Conservation (phyloP, 2,888 invertebrate species). For the Harpagoxenus sublaevis region DNA sequence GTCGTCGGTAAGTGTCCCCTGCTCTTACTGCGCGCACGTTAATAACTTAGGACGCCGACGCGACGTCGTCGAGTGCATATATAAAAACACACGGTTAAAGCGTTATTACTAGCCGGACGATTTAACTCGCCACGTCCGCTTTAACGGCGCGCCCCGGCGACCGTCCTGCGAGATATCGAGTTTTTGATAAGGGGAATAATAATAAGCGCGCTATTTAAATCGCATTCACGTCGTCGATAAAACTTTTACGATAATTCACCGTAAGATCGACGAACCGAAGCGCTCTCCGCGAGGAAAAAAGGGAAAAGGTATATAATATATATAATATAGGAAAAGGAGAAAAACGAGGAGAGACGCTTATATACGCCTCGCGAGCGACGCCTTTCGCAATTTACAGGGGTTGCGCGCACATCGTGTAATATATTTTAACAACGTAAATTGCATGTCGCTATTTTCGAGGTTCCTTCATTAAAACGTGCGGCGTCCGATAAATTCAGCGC, state of each 20-base stretch:
- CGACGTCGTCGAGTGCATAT: neutral
- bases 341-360: neutral
- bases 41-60: constrained; percentile 13
- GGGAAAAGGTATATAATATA: neutral
- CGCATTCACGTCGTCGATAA: constrained; percentile 5
- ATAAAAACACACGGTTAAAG: constrained; percentile 19
- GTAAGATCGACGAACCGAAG: neutral
- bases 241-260: constrained; percentile 22
- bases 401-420: constrained; percentile 2
- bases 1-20: constrained; percentile 80
- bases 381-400: constrained; percentile 14
- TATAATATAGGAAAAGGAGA: neutral
- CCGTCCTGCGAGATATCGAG: constrained; percentile 13
- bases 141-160: neutral
- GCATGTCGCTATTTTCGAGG: constrained; percentile 35
- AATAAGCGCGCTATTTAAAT: constrained; percentile 48
- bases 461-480: constrained; percentile 22
- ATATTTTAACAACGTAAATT: constrained; percentile 33
- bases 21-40: neutral
- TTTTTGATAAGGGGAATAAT: constrained; percentile 30
- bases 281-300: neutral
- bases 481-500: constrained; percentile 29
- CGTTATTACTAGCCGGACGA: neutral
- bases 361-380: neutral
- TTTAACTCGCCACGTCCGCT: constrained; percentile 21